Base-by-base conservation (phyloP, 2,888 invertebrate genomes). In the Volucella inflata region DNA sequence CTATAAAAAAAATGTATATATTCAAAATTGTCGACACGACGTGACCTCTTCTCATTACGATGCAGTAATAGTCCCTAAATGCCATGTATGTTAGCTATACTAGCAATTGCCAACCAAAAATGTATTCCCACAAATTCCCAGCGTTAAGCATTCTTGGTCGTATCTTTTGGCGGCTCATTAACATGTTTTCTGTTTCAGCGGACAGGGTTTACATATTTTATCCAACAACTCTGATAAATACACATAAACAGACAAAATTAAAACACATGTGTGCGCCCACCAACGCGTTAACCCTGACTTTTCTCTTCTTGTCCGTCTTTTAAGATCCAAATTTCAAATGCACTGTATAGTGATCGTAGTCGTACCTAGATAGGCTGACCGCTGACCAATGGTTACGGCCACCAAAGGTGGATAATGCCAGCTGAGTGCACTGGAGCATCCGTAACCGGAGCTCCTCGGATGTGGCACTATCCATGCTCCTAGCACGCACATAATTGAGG, bases 161-260 rank as follows among this genome's bases (percentile, higher is more conserved):
- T 79, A 59, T 62, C 74, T 80, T 55, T 74, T 16, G 60, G 77
- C 55, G 62, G 64, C 78, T 87, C 82, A 87, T 87, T 87, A 77
- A 82, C 87, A 87, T 87, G 82, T 82, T 87, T 87, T 87, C 87
- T 81, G 87, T 87, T 82, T 55, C 87, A 82, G 50, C 65, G 59
- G 76, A 82, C 87, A 87, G 42, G 82, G 77, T 65, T 82, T 78
- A 82, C 77, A 87, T 82, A 82, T 78, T 78, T 82, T 87, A 87
- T 72, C 59, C 59, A 59, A 51, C 48, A 70, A 62, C 55, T 75
- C 64, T n/a, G 79, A 75, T 55, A 71, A 53, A 65, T 62, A 30
- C 48, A 55, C 55, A 36, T 59, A 72, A 76, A 60, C 65, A 50
- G 62, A 76, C 70, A 30, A 57, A 68, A 84, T 64, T 70, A 67